These are phyloP conservation scores for Pipistrellus kuhlii DNA, from an alignment of 2,797 vertebrate genomes.

Conservation along the genomic window DNA sequence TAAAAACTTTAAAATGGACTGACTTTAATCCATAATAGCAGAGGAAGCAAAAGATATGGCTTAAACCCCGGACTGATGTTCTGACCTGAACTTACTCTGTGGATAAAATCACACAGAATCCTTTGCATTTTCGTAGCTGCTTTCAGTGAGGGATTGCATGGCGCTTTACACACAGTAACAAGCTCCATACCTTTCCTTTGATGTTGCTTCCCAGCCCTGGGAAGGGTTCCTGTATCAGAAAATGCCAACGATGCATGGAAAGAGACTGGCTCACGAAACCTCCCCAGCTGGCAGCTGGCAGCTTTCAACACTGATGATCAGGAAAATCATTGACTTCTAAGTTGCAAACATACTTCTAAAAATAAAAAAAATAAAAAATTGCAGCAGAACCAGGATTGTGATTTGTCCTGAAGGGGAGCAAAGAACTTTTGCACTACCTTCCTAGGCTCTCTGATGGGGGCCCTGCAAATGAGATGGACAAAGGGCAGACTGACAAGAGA, in stretches of 20 bases:
- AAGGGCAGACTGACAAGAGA: neutral
- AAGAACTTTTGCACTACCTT: neutral
- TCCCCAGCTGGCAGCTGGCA: neutral
- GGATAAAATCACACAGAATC: slow-evolving; percentile 72
- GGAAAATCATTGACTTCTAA: neutral
- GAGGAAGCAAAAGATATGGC: slow-evolving; percentile 58
- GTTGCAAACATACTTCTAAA: neutral
- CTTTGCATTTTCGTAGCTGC: slow-evolving; percentile 72
- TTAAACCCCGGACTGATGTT: slow-evolving; percentile 68
- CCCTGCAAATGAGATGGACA: neutral
- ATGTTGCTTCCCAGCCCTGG: neutral
- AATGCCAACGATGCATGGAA: neutral
- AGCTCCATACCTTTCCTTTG: slow-evolving; percentile 40
- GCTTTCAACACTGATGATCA: neutral
- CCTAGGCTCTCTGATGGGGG: neutral
- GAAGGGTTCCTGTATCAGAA: slow-evolving; percentile 34
- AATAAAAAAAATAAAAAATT: slow-evolving; percentile 13
- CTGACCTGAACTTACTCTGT: slow-evolving; percentile 67
- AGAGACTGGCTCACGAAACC: neutral
- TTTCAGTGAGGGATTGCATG: slow-evolving; percentile 61
- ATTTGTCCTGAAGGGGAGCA: neutral
- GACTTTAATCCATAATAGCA: slow-evolving; percentile 72
- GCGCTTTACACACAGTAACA: slow-evolving; percentile 61
- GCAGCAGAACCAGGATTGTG: neutral
- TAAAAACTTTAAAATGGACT: slow-evolving; percentile 70